Evolutionary conservation across 2,888 invertebrate species (phyloP).

Genomic region (Drosophila sordidula): DNA sequence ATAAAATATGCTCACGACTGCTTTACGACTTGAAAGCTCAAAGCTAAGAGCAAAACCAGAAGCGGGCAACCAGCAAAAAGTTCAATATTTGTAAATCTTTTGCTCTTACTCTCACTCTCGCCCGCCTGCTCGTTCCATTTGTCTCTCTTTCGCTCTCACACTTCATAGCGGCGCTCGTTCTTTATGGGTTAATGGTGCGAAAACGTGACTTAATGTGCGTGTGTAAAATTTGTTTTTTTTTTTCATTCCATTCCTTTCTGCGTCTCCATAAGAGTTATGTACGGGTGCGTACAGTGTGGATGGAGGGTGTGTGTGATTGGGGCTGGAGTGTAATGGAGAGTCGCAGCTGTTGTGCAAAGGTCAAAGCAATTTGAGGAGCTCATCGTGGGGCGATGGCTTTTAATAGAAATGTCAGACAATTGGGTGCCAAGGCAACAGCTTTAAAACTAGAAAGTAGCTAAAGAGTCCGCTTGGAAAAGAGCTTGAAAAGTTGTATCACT

Average conservation of each 20-base stretch:
- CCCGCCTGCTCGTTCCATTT: conserved; percentile 12
- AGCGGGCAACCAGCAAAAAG: conserved; percentile 62
- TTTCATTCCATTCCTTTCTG: conserved; percentile 42
- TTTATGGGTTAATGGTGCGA: conserved; percentile 84
- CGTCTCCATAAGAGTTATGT: conserved; percentile 66
- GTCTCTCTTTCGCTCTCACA: conserved; percentile 13
- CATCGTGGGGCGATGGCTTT: conserved; percentile 61
- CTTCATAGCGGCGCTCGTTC: conserved; percentile 50
- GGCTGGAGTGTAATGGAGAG: conserved; percentile 54
- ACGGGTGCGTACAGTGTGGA: conserved; percentile 36
- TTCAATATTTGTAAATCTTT: conserved; percentile 83
- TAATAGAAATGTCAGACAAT: conserved; percentile 80
- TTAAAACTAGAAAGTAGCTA: conserved; percentile 32
- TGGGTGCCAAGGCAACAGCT: conserved; percentile 46
- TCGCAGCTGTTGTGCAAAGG: conserved; percentile 78
- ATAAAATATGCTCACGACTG: conserved; percentile 77
- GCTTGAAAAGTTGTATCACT: background rate
- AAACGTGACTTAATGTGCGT: conserved; percentile 84
- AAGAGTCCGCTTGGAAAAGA: background rate
- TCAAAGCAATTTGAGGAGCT: conserved; percentile 79
- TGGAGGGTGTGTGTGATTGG: conserved; percentile 4
- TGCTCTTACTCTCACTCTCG: conserved; percentile 31
- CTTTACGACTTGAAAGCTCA: conserved; percentile 73
- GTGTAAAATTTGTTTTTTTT: conserved; percentile 68
- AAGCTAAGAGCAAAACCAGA: conserved; percentile 64